phyloP scores from a whole-genome alignment of 2,113 vertebrate genomes.

The Podarcis muralis region DNA sequence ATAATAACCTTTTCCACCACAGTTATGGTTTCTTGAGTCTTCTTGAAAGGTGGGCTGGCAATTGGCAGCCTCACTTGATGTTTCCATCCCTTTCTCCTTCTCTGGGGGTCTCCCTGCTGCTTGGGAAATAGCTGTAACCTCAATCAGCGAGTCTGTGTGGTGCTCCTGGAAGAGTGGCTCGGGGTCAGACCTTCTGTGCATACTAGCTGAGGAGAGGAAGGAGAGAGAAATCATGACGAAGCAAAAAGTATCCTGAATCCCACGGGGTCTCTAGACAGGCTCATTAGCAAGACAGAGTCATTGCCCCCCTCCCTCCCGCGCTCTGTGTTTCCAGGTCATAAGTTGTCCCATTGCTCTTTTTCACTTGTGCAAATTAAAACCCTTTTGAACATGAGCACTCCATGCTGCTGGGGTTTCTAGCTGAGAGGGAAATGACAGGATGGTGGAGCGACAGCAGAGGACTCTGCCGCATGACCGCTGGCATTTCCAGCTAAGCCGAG shows the following conservation, averaged over 20 bases:
- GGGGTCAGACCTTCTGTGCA: neutral
- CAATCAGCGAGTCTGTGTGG: neutral
- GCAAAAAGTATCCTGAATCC: neutral
- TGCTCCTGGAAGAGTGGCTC: neutral
- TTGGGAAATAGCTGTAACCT: neutral
- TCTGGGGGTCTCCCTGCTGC: neutral
- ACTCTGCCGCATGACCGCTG: neutral
- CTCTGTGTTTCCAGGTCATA: no score
- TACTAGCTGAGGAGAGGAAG: neutral
- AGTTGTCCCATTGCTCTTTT: neutral
- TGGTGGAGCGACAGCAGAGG: neutral
- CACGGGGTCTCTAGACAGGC: neutral
- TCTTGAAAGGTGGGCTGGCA: no score
- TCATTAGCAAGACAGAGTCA: neutral
- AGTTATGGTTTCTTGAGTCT: no score
- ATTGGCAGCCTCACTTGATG: neutral
- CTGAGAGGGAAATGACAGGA: neutral
- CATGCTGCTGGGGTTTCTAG: neutral
- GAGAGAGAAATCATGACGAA: neutral
- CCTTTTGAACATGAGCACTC: neutral
- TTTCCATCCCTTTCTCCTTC: neutral
- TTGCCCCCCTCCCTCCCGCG: no score
- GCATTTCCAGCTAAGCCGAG: neutral
- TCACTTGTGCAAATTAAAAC: neutral
- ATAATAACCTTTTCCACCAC: no score